These are phyloP conservation scores for Luscinia luscinia DNA, from an alignment of 2,797 vertebrate species.

Conservation along the genomic window DNA sequence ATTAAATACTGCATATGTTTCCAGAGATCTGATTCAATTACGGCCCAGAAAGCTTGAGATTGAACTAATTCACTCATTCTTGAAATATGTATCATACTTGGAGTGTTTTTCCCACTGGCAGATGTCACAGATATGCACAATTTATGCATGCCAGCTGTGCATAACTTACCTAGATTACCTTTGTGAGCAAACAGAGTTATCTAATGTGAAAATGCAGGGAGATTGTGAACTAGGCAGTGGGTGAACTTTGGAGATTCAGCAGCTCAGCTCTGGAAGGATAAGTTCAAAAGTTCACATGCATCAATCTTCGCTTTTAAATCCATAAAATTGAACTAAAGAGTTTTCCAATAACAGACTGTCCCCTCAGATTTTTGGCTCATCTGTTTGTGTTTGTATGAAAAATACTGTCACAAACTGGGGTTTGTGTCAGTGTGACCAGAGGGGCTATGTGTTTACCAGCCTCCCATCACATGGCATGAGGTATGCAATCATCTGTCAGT, in stretches of 20 bases:
- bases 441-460: background rate
- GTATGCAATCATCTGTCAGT: background rate
- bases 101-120: constrained; percentile 68
- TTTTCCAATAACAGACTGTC: constrained; percentile 15
- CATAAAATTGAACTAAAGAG: constrained; percentile 8
- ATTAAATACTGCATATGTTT: constrained; percentile 43
- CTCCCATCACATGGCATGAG: background rate
- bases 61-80: constrained; percentile 62
- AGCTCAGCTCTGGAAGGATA: background rate
- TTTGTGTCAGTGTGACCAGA: background rate
- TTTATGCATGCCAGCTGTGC: constrained; percentile 76
- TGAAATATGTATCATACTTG: constrained; percentile 56
- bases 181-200: constrained; percentile 64
- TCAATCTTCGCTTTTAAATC: constrained; percentile 47
- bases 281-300: constrained; percentile 1
- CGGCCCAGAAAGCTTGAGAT: constrained; percentile 50
- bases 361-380: constrained; percentile 19
- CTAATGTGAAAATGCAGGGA: constrained; percentile 10
- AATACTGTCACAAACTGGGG: background rate
- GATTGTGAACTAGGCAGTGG: background rate
- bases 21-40: constrained; percentile 44
- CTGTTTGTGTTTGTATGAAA: constrained; percentile 31
- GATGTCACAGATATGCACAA: constrained; percentile 73
- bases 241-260: background rate
- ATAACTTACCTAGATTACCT: constrained; percentile 68